These are phyloP conservation scores for Rambutsinella grinnellia DNA, from an alignment of 2,888 invertebrate genomes.

Conservation along the genomic window DNA sequence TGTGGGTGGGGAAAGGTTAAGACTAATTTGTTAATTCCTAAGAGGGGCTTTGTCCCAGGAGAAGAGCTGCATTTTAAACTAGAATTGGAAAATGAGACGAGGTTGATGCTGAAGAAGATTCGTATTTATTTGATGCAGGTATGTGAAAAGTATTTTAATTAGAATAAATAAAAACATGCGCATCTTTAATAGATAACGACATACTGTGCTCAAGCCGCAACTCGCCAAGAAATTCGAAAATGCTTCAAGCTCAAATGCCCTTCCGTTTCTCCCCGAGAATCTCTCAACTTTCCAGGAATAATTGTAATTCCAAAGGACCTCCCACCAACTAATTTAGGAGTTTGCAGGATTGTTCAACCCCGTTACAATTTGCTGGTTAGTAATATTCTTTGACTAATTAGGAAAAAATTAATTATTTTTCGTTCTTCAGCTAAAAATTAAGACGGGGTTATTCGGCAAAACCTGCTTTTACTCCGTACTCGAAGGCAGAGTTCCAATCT, in stretches of 20 bases:
- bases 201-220: conserved; percentile 43
- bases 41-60: conserved; percentile 41
- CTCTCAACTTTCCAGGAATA: conserved; percentile 35
- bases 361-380: conserved; percentile 49
- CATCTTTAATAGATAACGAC: conserved; percentile 46
- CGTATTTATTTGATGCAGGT: conserved; percentile 50
- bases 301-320: conserved; percentile 45
- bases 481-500: conserved; percentile 56
- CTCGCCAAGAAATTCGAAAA: conserved; percentile 38
- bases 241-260: conserved; percentile 49
- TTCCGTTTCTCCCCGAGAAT: conserved; percentile 29
- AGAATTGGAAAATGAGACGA: conserved; percentile 46
- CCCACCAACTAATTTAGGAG: conserved; percentile 49
- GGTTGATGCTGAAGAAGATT: conserved; percentile 50
- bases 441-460: conserved; percentile 49
- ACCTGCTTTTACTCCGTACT: conserved; percentile 42
- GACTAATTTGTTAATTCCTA: conserved; percentile 30
- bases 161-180: not conserved
- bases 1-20: conserved; percentile 45
- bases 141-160: not conserved
- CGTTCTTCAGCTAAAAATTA: conserved; percentile 47
- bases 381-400: not conserved
- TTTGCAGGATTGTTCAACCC: conserved; percentile 48
- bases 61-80: conserved; percentile 46
- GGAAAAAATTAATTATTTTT: not conserved